Conservation (phyloP, 2,113 vertebrate genomes). For the Micromys minutus region DNA sequence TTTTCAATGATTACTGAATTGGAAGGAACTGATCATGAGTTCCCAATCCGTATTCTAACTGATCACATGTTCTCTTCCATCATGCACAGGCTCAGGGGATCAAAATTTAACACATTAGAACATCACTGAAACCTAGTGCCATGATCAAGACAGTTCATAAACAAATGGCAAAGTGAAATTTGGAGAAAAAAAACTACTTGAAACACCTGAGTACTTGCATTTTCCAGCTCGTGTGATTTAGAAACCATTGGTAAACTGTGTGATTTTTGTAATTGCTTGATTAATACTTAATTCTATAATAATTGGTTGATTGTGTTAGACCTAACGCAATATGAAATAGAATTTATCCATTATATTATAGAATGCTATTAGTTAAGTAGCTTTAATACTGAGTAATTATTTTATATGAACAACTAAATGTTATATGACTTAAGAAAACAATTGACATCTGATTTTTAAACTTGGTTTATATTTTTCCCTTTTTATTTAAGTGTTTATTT, state of each 20-base stretch:
- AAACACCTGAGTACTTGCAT: background rate
- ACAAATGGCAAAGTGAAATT: background rate
- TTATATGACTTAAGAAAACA: background rate
- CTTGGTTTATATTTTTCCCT: background rate
- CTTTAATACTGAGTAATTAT: background rate
- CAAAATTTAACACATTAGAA: background rate
- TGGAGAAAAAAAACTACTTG: background rate
- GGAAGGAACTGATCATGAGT: background rate
- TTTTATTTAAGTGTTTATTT: too few species aligned
- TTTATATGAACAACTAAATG: background rate
- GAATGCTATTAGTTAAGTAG: background rate
- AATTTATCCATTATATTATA: background rate
- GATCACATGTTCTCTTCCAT: background rate
- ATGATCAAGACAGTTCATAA: background rate
- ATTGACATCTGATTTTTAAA: background rate
- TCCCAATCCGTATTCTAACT: background rate
- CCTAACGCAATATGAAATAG: background rate
- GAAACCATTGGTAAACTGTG: background rate
- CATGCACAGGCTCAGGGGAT: background rate
- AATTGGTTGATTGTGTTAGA: background rate
- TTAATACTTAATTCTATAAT: constrained; percentile 11
- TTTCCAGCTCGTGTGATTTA: background rate
- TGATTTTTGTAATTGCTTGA: background rate
- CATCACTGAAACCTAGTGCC: background rate
- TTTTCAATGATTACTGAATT: background rate